Evolutionary conservation across 2,888 invertebrate species (phyloP).

Genomic region (Ectemnius continuus): DNA sequence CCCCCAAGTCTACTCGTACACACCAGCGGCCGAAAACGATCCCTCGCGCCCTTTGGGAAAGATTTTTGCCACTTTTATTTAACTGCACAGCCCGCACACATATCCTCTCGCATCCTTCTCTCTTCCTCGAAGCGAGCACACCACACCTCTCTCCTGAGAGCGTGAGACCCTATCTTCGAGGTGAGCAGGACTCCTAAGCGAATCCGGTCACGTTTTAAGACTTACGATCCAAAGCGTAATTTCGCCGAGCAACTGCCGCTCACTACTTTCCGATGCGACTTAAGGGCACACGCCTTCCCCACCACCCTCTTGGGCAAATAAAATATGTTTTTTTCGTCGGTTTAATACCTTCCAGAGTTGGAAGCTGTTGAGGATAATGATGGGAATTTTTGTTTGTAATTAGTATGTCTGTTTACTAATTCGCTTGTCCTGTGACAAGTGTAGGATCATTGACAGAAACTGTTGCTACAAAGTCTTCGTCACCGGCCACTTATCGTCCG

Average conservation of each 20-base stretch:
- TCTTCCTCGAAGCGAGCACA: background rate
- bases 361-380: too few species aligned
- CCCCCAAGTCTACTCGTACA: background rate
- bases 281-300: slow-evolving; percentile 29
- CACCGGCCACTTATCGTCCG: too few species aligned
- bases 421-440: too few species aligned
- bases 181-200: slow-evolving; percentile 22
- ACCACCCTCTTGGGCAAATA: slow-evolving; percentile 25
- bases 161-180: slow-evolving; percentile 8
- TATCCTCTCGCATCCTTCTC: slow-evolving; percentile 46
- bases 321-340: slow-evolving; percentile 18
- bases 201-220: slow-evolving; percentile 63
- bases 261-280: slow-evolving; percentile 59
- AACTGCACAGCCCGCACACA: slow-evolving; percentile 59
- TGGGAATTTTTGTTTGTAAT: too few species aligned
- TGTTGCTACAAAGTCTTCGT: too few species aligned
- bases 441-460: too few species aligned
- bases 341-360: too few species aligned
- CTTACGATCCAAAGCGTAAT: slow-evolving; percentile 61
- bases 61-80: slow-evolving; percentile 64
- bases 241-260: slow-evolving; percentile 56
- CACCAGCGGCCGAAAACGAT: slow-evolving; percentile 43
- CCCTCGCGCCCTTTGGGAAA: slow-evolving; percentile 52
- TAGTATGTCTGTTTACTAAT: too few species aligned
- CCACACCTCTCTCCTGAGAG: slow-evolving; percentile 16